A percentile compares a stretch with the other conserved stretches of the same genome.
Conservation (phyloP, 2,888 invertebrate species). For the Caprella mutica region DNA sequence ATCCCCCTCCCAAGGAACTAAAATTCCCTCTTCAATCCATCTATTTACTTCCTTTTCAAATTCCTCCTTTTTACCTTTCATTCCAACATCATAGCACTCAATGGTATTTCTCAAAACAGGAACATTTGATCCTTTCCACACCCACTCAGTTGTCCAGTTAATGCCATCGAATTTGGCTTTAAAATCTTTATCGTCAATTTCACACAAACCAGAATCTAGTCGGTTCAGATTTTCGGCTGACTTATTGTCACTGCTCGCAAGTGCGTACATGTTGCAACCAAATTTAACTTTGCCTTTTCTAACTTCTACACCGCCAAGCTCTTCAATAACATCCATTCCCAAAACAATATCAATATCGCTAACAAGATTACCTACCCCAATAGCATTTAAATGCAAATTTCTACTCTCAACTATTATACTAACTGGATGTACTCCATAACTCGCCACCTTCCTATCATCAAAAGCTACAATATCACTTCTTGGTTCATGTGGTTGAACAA, state of each 20-base stretch:
- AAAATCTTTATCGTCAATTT: conserved; percentile 1
- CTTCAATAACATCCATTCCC: conserved; percentile 3
- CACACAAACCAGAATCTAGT: no score
- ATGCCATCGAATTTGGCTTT: background rate
- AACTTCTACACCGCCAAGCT: conserved; percentile 3
- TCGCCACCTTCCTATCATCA: conserved; percentile 4
- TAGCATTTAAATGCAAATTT: background rate
- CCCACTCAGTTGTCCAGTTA: background rate
- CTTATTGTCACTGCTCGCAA: no score
- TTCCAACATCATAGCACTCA: background rate
- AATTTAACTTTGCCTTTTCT: background rate
- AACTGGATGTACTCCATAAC: background rate
- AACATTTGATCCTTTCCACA: background rate
- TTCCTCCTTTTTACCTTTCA: background rate
- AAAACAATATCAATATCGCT: background rate
- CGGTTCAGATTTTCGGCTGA: no score
- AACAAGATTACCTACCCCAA: background rate
- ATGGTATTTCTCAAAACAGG: background rate
- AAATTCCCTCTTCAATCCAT: conserved; percentile 5
- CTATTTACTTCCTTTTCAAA: background rate
- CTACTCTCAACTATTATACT: background rate
- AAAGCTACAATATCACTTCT: background rate
- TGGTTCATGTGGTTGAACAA: conserved; percentile 4
- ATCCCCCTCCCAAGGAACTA: conserved; percentile 2
- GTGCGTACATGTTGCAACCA: no score